Base-by-base conservation (phyloP, 2,797 vertebrate genomes). In the Acrossocheilus wenchowensis region DNA sequence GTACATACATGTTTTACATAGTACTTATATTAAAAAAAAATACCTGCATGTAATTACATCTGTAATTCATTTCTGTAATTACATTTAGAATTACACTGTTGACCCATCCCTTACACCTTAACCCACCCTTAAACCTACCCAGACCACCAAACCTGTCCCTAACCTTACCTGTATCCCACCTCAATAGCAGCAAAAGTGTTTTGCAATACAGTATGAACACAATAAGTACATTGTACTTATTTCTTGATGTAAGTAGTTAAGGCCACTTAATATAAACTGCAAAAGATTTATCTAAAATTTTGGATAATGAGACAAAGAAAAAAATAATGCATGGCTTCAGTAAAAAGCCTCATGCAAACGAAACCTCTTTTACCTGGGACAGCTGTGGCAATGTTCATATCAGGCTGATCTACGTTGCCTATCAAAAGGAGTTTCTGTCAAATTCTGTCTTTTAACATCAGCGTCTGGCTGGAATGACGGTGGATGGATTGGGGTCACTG, bases 401-500 rank as follows among this genome's bases (percentile, higher is more conserved):
- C 69, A 82, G 81, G 17, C 39, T 43, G 81, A 71, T 54, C 48
- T 72, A 60, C 52, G 34, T 9, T 45, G 26, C 54, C 81, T 62
- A 75, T 52, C 74, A 77, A 77, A 54, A 36, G 74, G 12, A 45
- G 71, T 74, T 54, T 83, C 71, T 74, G 30, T 84, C 66, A 82
- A 19, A 52, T 60, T 30, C n/a, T n/a, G n/a, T n/a, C 26, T 80
- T 85, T 81, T 82, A 81, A 69, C 78, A 82, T 82, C 80, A 78
- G 79, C 73, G 54, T 81, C 79, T 82, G 82, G 34, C 87, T 85
- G 72, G 45, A 54, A 52, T 50, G 78, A 75, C 60, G 64, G 26
- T 72, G 39, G 77, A 75, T 26, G 79, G 80, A 84, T 72, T 83
- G 83, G 41, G 86, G 81, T 86, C 84, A 84, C 23, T 75, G 30